phyloP scores from a whole-genome alignment of 2,888 invertebrate genomes.

The Aphodius granarius region DNA sequence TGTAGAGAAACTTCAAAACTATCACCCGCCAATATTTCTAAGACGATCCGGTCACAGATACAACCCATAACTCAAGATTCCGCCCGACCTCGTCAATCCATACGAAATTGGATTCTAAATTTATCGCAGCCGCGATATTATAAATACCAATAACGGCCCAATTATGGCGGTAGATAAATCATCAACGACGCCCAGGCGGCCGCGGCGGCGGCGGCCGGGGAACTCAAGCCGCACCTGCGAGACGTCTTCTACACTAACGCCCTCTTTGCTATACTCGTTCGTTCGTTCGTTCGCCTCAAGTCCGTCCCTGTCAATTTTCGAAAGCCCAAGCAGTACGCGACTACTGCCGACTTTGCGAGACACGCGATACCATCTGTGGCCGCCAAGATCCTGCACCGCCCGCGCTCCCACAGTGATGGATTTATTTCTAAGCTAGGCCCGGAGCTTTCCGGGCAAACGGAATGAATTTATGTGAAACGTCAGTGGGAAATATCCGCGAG shows the following conservation, averaged over 20 bases:
- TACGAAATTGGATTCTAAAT: slow-evolving; percentile 1
- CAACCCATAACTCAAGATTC: background rate
- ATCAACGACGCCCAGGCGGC: background rate
- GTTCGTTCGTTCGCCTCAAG: background rate
- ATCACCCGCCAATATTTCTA: background rate
- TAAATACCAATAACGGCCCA: slow-evolving; percentile 8
- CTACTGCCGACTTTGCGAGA: background rate
- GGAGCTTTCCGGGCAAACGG: background rate
- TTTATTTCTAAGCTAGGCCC: background rate
- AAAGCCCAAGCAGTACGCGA: background rate
- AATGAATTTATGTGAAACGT: background rate
- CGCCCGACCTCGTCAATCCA: background rate
- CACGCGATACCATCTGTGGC: background rate
- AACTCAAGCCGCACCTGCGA: too few species aligned
- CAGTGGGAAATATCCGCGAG: background rate
- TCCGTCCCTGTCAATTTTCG: background rate
- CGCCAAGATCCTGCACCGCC: background rate
- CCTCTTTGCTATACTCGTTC: background rate
- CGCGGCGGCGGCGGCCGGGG: background rate
- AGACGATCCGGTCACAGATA: background rate
- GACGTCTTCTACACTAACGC: slow-evolving; percentile 5
- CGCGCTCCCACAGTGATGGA: background rate
- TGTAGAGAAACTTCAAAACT: too few species aligned
- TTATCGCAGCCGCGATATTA: background rate
- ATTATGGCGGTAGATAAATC: slow-evolving; percentile 1